These are phyloP conservation scores for Heteromyza rotundicornis DNA, from an alignment of 2,888 invertebrate species.

Conservation along the genomic window DNA sequence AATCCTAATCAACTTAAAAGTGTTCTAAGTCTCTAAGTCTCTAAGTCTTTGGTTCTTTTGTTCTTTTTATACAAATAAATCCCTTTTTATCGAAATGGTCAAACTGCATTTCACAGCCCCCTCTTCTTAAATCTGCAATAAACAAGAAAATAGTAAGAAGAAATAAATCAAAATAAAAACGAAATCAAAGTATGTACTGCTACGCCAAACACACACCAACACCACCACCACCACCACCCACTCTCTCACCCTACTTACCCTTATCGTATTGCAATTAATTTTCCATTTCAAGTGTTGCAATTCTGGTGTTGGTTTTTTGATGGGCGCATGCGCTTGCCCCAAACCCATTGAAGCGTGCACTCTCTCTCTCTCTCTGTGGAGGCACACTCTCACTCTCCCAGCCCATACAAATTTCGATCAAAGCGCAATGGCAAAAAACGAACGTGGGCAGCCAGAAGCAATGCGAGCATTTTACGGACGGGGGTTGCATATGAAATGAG, in stretches of 20 bases:
- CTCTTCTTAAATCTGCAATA: too few relatives aligned
- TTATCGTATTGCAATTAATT: neutral
- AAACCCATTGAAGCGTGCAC: neutral
- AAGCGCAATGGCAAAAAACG: too few relatives aligned
- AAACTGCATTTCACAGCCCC: neutral
- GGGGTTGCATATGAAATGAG: constrained; percentile 23
- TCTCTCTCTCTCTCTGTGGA: neutral
- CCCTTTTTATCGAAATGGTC: too few relatives aligned
- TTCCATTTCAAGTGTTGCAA: constrained; percentile 8
- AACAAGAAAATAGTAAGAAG: too few relatives aligned
- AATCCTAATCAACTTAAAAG: too few relatives aligned
- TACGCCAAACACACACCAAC: neutral
- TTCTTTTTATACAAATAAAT: too few relatives aligned
- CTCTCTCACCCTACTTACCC: constrained; percentile 15
- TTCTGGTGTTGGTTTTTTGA: neutral
- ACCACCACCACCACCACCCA: constrained; percentile 11
- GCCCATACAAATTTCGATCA: too few relatives aligned
- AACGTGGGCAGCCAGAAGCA: neutral
- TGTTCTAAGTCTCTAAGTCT: too few relatives aligned
- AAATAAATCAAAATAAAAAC: too few relatives aligned
- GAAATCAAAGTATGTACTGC: neutral
- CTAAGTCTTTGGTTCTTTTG: too few relatives aligned
- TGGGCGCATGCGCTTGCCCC: constrained; percentile 7
- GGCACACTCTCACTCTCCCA: neutral
- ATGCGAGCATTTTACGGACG: constrained; percentile 1